Conservation (phyloP, 2,888 invertebrate species). For the Synanthedon myopaeformis region DNA sequence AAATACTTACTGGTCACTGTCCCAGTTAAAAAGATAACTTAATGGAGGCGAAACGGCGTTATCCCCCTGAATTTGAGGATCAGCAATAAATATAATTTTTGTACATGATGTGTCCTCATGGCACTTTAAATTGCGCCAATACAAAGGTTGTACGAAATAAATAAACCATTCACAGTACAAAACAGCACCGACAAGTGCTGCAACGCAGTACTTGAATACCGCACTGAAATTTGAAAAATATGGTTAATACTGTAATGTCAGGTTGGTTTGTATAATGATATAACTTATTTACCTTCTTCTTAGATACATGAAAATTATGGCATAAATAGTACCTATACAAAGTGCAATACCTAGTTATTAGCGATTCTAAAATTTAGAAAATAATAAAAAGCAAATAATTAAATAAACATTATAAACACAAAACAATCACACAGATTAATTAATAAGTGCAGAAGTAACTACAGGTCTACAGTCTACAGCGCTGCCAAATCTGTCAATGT, state of each 20-base stretch:
- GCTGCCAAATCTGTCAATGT: no score
- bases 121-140: conserved; percentile 64
- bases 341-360: no score
- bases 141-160: conserved; percentile 45
- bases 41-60: conserved; percentile 76
- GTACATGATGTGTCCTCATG: conserved; percentile 61
- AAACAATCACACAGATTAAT: no score
- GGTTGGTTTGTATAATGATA: not conserved
- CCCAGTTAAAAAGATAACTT: conserved; percentile 82
- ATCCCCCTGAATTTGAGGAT: conserved; percentile 93
- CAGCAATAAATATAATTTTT: conserved; percentile 81
- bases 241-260: not conserved
- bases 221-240: conserved; percentile 1
- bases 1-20: conserved; percentile 82
- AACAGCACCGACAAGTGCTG: conserved; percentile 4
- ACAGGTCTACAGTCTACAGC: no score
- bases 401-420: no score
- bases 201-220: conserved; percentile 1
- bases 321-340: no score
- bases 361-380: no score
- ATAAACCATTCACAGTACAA: conserved; percentile 71
- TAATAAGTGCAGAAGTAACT: no score
- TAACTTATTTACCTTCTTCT: conserved; percentile 26
- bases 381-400: no score
- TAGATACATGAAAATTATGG: conserved; percentile 23